These are phyloP conservation scores for Acanthosepion lycidas DNA, from an alignment of 2,888 invertebrate species.

Conservation along the genomic window DNA sequence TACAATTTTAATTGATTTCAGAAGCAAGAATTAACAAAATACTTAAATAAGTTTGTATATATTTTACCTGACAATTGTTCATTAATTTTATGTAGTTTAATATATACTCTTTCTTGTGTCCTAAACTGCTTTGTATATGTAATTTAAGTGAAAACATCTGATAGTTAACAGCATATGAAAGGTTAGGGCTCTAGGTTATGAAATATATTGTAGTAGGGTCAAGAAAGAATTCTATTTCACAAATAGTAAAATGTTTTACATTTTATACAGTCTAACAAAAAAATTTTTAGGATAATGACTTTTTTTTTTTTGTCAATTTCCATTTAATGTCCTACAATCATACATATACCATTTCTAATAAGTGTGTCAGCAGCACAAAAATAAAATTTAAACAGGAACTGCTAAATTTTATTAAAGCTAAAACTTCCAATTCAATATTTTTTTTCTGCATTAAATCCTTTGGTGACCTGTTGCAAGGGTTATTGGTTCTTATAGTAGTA, in stretches of 20 bases:
- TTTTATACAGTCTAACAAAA: not conserved
- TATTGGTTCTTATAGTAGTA: slow-evolving; percentile 16
- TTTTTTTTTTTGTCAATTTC: not conserved
- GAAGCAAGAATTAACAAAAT: not conserved
- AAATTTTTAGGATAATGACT: too few species aligned
- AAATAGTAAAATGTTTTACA: not conserved
- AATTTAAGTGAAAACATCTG: not conserved
- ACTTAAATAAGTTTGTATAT: not conserved
- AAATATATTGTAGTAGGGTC: not conserved
- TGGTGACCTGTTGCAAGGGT: not conserved
- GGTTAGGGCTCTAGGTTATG: not conserved
- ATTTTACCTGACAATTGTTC: not conserved
- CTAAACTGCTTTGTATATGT: not conserved
- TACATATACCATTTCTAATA: not conserved
- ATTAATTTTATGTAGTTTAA: not conserved
- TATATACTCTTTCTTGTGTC: not conserved
- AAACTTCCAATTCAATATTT: slow-evolving; percentile 4
- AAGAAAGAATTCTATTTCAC: not conserved
- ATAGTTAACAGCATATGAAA: not conserved
- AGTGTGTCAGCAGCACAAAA: too few species aligned
- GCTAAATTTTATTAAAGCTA: not conserved
- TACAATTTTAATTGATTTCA: not conserved
- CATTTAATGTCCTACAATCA: not conserved
- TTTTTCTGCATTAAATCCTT: slow-evolving; percentile 25
- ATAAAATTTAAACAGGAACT: not conserved